Percentiles rank a stretch among this genome's conserved stretches.
These are phyloP conservation scores for Calyptomena viridis DNA, from an alignment of 2,113 vertebrate species.

Conservation along the genomic window DNA sequence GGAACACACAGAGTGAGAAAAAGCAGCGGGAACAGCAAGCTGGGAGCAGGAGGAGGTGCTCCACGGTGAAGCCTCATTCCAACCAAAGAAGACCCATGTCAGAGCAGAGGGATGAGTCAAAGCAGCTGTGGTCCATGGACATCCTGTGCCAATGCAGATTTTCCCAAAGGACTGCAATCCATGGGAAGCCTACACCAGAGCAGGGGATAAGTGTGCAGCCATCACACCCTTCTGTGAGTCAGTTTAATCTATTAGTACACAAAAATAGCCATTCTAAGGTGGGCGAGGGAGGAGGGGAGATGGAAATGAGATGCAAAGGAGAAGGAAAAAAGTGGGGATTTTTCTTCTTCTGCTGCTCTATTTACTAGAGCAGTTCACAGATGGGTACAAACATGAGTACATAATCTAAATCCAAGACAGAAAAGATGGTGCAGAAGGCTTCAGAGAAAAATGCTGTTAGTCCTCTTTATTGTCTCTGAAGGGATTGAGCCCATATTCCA, in stretches of 20 bases:
- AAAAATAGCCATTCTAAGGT: neutral
- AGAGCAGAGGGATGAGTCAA: neutral
- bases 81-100: neutral
- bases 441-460: neutral
- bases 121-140: accelerated
- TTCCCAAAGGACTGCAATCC: neutral
- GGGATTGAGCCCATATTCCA: neutral
- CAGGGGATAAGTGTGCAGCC: neutral
- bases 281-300: accelerated
- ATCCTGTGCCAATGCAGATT: too few species aligned
- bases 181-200: neutral
- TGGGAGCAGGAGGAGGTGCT: neutral
- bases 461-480: neutral
- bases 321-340: neutral
- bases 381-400: neutral
- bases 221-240: neutral
- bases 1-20: neutral
- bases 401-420: neutral
- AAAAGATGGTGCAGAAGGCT: neutral
- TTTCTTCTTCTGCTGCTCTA: neutral
- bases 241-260: neutral
- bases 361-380: neutral
- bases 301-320: neutral
- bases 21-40: neutral
- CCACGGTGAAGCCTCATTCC: neutral